Base-by-base conservation (phyloP, 1,140 invertebrate genomes). In the Bombus waltoni region DNA sequence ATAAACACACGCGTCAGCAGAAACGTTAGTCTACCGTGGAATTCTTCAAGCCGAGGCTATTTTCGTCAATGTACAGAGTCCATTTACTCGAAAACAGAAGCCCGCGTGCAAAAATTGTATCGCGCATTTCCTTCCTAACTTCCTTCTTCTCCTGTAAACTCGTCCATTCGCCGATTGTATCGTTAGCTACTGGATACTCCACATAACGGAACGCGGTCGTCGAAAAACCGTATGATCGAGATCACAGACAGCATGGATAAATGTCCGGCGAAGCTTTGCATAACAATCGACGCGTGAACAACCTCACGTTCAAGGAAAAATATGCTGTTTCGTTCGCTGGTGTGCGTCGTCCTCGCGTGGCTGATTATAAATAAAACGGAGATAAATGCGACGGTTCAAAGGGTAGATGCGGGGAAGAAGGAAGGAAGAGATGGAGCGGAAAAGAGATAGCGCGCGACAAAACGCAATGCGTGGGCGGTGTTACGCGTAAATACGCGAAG, bases 351-450 rank as follows among this genome's bases (percentile, higher is more conserved):
- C 68, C 76, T 80, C 83, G 83, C 66, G 53, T 15, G 32, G 83
- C 66, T 79, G 72, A 84, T 84, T 84, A 80, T 80, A 84, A 79
- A 80, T 72, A 84, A 79, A 70, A 6, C 5, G 2, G 1, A n/a
- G 83, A 84, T 71, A 84, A 47, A 44, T 2, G 6, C 11, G 11
- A 40, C 25, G 53, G 83, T 80, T 85, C 83, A 80, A 85, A 85
- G 76, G 83, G 57, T 65, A 77, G 75, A 28, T 13, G 66, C 32
- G 74, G 66, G 68, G 72, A 72, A 78, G 84, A 83, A 40, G 79
- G 85, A 81, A 75, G 66, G 78, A 86, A 87, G 42, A 73, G 72
- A 85, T 70, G 8, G 25, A 81, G 81, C 78, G 72, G 83, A 75
- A 83, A 87, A 78, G 72, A 73, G 83, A 84, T 77, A 77, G 68